Evolutionary conservation across 2,888 invertebrate species (phyloP).

Genomic region (Lithophane socia): DNA sequence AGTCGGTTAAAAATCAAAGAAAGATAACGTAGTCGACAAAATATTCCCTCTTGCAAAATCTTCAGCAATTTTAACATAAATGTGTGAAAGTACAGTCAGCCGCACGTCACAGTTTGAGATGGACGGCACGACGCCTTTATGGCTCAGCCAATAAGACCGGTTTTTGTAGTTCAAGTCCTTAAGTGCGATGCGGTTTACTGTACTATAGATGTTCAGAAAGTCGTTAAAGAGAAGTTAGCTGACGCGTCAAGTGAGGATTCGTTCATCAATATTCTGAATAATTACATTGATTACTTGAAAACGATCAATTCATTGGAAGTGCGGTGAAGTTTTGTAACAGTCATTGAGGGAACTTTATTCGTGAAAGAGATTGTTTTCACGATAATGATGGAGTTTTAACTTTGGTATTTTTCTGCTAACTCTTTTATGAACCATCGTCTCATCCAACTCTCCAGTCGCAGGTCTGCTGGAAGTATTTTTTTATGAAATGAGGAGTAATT

Average conservation of each 20-base stretch:
- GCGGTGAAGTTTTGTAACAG: slow-evolving; percentile 21
- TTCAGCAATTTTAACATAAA: background rate
- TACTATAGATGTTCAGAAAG: slow-evolving; percentile 11
- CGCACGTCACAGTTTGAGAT: background rate
- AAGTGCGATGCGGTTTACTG: background rate
- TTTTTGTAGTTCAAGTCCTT: background rate
- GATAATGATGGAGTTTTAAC: background rate
- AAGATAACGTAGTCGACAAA: background rate
- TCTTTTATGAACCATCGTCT: background rate
- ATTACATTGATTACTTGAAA: slow-evolving; percentile 59
- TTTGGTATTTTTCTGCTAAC: background rate
- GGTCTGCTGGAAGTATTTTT: no score
- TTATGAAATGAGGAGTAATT: no score
- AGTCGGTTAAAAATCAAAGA: background rate
- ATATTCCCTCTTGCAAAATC: background rate
- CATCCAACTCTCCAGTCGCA: no score
- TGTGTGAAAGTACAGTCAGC: background rate
- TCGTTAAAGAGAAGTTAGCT: slow-evolving; percentile 58
- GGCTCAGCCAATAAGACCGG: background rate
- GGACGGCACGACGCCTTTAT: background rate
- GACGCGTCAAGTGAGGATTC: slow-evolving; percentile 45
- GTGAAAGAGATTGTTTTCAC: slow-evolving; percentile 9
- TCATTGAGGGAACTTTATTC: slow-evolving; percentile 17
- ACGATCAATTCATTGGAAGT: slow-evolving; percentile 45
- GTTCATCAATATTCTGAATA: slow-evolving; percentile 71